A percentile compares a stretch with the other conserved stretches of the same genome.
Conservation (phyloP, 2,888 invertebrate genomes). For the Anoplius nigerrimus region DNA sequence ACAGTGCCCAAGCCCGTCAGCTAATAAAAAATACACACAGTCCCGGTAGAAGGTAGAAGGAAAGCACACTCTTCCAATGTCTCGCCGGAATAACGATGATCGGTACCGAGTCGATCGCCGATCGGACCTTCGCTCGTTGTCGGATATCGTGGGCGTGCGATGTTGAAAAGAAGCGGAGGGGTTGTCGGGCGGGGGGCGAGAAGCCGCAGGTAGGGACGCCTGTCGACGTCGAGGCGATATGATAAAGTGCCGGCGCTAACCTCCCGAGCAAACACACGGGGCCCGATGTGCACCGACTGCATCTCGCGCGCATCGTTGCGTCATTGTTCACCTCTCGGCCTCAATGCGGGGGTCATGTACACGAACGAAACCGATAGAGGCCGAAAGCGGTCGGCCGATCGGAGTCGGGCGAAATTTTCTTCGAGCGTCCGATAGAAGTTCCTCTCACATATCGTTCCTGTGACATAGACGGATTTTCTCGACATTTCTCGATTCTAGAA, state of each 20-base stretch:
- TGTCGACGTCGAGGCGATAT: conserved; percentile 53
- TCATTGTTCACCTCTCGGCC: neutral
- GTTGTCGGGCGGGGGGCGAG: conserved; percentile 43
- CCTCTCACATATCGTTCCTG: too few species aligned
- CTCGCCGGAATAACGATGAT: too few species aligned
- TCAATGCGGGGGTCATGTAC: neutral
- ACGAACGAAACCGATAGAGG: too few species aligned
- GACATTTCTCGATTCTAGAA: conserved; percentile 39
- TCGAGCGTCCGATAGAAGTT: too few species aligned
- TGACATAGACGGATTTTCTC: conserved; percentile 13
- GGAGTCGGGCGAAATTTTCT: too few species aligned
- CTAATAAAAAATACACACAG: too few species aligned
- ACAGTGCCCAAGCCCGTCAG: too few species aligned
- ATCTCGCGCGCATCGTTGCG: conserved; percentile 16
- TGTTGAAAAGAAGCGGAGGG: too few species aligned
- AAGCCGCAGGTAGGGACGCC: conserved; percentile 27
- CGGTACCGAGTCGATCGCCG: neutral
- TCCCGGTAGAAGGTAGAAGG: too few species aligned
- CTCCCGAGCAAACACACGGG: conserved; percentile 52
- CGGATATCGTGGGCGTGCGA: neutral
- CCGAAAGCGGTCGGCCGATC: too few species aligned
- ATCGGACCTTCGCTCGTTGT: neutral
- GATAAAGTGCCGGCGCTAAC: conserved; percentile 63
- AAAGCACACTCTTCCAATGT: too few species aligned
- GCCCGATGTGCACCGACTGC: too few species aligned